phyloP scores from a whole-genome alignment of 2,113 vertebrate species.

The Seriola aureovittata region DNA sequence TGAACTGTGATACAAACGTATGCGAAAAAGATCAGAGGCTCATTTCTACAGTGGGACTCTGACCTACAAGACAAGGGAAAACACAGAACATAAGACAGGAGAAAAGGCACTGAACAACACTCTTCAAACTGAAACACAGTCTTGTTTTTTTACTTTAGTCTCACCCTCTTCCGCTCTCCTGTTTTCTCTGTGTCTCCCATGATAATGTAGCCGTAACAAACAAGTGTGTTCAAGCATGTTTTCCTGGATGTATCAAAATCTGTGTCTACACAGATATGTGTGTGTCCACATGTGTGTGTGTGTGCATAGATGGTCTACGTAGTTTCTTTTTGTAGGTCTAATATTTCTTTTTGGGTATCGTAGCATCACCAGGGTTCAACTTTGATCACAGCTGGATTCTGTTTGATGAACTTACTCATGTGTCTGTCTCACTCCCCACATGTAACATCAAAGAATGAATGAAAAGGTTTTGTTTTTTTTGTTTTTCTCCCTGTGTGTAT shows the following conservation, averaged over 20 bases:
- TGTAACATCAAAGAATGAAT: constrained; percentile 50
- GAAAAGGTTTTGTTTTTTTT: constrained; percentile 5
- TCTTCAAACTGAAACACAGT: background rate
- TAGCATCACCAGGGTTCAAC: constrained; percentile 42
- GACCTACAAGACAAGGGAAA: background rate
- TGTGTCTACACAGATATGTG: background rate
- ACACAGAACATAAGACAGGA: background rate
- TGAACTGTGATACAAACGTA: constrained; percentile 2
- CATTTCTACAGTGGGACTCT: constrained; percentile 12
- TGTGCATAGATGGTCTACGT: background rate
- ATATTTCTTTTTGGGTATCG: constrained; percentile 39
- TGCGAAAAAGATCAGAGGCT: constrained; percentile 15
- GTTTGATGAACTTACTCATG: constrained; percentile 62
- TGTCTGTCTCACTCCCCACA: constrained; percentile 21
- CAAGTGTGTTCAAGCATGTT: background rate
- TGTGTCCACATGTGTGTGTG: background rate
- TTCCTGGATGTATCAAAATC: background rate
- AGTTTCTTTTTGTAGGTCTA: too few species aligned
- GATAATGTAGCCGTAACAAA: background rate
- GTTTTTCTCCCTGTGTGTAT: background rate
- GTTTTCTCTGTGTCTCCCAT: background rate
- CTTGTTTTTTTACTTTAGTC: background rate
- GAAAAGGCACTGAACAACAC: background rate
- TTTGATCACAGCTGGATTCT: constrained; percentile 56
- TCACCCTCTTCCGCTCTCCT: background rate